Evolutionary conservation across 2,888 invertebrate genomes (phyloP), one percentile per base, ranked within the genome.

Genomic region (Therioaphis trifolii): DNA sequence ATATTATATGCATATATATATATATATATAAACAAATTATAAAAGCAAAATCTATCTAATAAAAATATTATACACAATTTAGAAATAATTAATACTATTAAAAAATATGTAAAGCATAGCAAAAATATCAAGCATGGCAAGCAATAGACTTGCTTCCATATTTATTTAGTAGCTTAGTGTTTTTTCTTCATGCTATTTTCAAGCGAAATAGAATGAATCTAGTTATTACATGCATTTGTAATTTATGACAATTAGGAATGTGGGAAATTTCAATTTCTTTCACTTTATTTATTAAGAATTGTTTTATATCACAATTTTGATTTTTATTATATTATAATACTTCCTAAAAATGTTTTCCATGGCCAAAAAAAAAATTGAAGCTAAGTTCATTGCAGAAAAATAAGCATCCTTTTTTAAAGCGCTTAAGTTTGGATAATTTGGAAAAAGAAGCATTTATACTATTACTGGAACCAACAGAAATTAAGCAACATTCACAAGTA

Each of bases 321-420:
- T 52, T 40, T 52, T 74, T 49, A 2, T 27, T 14, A 52, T 35
- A 52, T 27, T 29, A n/a, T 49, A 49, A 55, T 74, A 74, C 29
- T 52, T 74, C 29, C 49, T 55, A 15, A 74, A 52, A 49, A 72
- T 72, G 12, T 11, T 55, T 74, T 74, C 74, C 55, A 74, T 52
- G 14, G 0, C 14, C 14, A 74, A 55, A 55, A 74, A 55, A n/a
- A 74, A 5, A 74, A 52, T 74, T 27, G 21, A 74, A 74, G 14
- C 52, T 74, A 21, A 55, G 21, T 58, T 74, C 74, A 18, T 74
- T 74, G 18, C 27, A 74, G 52, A 74, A 74, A 74, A 74, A 58
- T n/a, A 74, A 40, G 40, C 74, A 55, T 12, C 35, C 58, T 52
- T 74, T 58, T 58, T 74, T 74, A 52, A n/a, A 74, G 3, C 74